Evolutionary conservation across 23 tunicate genomes (phyloP), one percentile per base, ranked within the genome.

Genomic region (Styela plicata): DNA sequence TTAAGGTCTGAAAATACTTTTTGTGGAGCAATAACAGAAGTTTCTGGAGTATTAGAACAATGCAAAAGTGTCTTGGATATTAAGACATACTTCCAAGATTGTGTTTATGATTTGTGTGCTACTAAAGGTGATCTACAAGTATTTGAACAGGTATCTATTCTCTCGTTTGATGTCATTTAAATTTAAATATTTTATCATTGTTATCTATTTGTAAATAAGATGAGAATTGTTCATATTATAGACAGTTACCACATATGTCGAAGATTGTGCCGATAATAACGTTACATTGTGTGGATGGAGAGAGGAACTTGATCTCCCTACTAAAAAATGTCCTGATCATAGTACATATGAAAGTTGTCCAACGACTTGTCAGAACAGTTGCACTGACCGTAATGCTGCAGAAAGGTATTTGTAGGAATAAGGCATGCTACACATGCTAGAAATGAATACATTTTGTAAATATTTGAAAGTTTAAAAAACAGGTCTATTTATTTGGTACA

Each of bases 61-160:
- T 84, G 88, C 34, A 79, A 64, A 52, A 1, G 32, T 26, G 37
- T 74, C 35, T 74, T 84, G 18, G 88, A 84, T 53, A 74, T 74
- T 2, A 73, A 74, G 2, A 77, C 71, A 18, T 63, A 80, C 30
- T 86, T 70, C 64, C 24, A 71, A 44, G 73, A 74, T 74, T 86
- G 90, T 73, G 76, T 86, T 13, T 86, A 80, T 31, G 90, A 86
- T 81, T 63, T 86, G 65, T 86, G 90, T 37, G 90, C 44, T 0
- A 69, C 74, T 34, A 33, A 81, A 26, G 90, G 90, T 30, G 83
- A 86, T 66, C 84, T 70, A 18, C 44, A 61, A 31, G 77, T 80
- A 1, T 67, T 86, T 32, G 74, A 69, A 73, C 85, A 86, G 74
- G 90, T 86, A 31, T 57, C 26, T 31, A 23, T 19, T n/a, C 82